Evolutionary conservation across 2,888 invertebrate species (phyloP).

Genomic region (Drosophila macrospina): DNA sequence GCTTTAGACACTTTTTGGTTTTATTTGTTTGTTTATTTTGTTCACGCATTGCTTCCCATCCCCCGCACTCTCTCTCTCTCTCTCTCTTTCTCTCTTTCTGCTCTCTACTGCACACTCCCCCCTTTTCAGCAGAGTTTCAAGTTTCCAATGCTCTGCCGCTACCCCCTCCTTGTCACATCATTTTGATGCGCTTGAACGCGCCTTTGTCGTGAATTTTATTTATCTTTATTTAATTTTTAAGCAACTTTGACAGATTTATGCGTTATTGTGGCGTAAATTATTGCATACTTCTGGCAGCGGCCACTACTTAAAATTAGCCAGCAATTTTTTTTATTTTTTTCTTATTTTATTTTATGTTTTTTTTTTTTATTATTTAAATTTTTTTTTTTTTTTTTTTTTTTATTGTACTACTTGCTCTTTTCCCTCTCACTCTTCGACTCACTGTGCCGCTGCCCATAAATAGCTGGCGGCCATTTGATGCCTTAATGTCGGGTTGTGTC

Average conservation of each 20-base stretch:
- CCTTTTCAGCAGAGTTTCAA: no score
- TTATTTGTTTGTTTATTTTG: slow-evolving; percentile 61
- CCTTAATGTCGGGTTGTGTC: slow-evolving; percentile 44
- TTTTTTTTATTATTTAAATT: slow-evolving; percentile 18
- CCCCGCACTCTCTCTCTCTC: no score
- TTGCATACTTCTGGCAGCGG: slow-evolving; percentile 56
- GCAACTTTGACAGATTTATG: slow-evolving; percentile 77
- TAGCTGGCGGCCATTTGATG: slow-evolving; percentile 67
- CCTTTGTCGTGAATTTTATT: slow-evolving; percentile 69
- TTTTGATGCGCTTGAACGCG: slow-evolving; percentile 71
- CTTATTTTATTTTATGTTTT: slow-evolving; percentile 8
- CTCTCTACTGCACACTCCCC: no score
- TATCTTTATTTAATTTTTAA: slow-evolving; percentile 78
- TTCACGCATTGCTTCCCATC: slow-evolving; percentile 40
- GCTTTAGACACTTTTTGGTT: slow-evolving; percentile 37
- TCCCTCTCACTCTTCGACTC: no score
- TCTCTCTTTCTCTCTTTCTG: no score
- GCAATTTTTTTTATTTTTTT: slow-evolving; percentile 17
- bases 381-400: slow-evolving; percentile 13
- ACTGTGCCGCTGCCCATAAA: no score
- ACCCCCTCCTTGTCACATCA: slow-evolving; percentile 16
- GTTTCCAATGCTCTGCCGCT: no score
- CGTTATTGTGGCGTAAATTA: slow-evolving; percentile 76
- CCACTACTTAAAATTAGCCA: slow-evolving; percentile 59
- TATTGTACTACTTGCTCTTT: slow-evolving; percentile 14